Conservation (phyloP, 1,140 invertebrate genomes). For the Drosophila suzukii region DNA sequence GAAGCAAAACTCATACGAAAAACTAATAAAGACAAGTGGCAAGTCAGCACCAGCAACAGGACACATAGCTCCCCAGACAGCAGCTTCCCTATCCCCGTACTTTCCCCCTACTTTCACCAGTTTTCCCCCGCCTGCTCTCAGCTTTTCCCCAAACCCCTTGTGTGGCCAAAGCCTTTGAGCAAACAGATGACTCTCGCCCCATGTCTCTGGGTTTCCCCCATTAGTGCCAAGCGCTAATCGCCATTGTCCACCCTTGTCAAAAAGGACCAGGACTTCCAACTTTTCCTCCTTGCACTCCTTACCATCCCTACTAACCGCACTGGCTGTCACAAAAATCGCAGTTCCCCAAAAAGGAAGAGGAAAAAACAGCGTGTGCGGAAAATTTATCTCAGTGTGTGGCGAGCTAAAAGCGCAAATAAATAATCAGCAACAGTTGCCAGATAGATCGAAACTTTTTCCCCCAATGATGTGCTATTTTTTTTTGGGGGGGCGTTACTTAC, state of each 20-base stretch:
- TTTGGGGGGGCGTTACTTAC: conserved; percentile 40
- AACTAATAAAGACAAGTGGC: conserved; percentile 82
- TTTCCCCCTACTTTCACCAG: conserved; percentile 3
- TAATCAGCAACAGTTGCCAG: conserved; percentile 83
- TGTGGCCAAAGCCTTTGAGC: conserved; percentile 62
- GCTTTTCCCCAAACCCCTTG: neutral
- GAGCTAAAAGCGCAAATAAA: conserved; percentile 79
- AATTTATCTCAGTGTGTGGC: conserved; percentile 48
- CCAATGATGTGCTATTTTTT: conserved; percentile 11
- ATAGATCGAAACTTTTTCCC: conserved; percentile 70
- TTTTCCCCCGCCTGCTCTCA: neutral
- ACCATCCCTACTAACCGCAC: neutral
- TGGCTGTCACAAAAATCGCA: conserved; percentile 55
- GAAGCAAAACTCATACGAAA: conserved; percentile 61
- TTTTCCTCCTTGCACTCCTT: neutral
- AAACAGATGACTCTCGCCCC: conserved; percentile 66
- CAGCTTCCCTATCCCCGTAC: neutral
- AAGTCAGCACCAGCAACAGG: conserved; percentile 60
- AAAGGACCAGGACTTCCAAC: conserved; percentile 39
- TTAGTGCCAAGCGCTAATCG: conserved; percentile 79
- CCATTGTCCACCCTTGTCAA: conserved; percentile 82
- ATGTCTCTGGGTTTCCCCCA: conserved; percentile 37
- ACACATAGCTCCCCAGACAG: conserved; percentile 18
- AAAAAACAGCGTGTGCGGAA: conserved; percentile 33
- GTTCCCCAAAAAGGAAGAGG: neutral